Percentiles rank a stretch among this genome's conserved stretches.
phyloP scores from a whole-genome alignment of 2,888 invertebrate genomes.

The Argynnis bischoffii region DNA sequence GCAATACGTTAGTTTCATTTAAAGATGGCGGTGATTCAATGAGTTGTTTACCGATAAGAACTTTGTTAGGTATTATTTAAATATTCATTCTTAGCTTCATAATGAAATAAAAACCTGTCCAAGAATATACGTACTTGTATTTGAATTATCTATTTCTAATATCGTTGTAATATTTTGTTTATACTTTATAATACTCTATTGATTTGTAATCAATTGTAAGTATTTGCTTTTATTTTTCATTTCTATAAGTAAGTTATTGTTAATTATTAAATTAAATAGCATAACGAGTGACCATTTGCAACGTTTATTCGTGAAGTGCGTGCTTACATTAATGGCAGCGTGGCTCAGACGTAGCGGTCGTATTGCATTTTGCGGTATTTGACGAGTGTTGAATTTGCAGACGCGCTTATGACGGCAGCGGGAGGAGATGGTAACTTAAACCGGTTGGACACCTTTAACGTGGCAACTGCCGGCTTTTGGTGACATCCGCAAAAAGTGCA shows the following conservation, averaged over 20 bases:
- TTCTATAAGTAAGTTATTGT: neutral
- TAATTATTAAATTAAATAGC: neutral
- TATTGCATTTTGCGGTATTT: conserved; percentile 71
- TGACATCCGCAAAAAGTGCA: conserved; percentile 79
- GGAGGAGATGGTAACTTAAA: conserved; percentile 70
- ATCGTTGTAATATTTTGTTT: too few species aligned
- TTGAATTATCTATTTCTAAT: too few species aligned
- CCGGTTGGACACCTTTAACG: conserved; percentile 78
- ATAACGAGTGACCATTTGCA: conserved; percentile 26
- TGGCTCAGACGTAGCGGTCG: conserved; percentile 49
- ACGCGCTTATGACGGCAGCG: conserved; percentile 72
- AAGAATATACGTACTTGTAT: neutral
- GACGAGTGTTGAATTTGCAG: conserved; percentile 78
- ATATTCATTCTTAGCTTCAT: too few species aligned
- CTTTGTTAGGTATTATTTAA: conserved; percentile 7
- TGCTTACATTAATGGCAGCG: conserved; percentile 50
- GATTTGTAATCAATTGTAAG: too few species aligned
- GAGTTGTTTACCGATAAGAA: conserved; percentile 46
- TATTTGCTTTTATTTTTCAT: neutral
- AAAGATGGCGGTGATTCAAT: conserved; percentile 62
- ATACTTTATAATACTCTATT: too few species aligned
- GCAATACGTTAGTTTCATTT: conserved; percentile 59
- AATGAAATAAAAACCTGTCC: too few species aligned
- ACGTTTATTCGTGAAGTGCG: conserved; percentile 39
- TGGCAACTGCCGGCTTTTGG: conserved; percentile 72